A percentile compares a stretch with the other conserved stretches of the same genome.
These are phyloP conservation scores for Andrena hattorfiana DNA, from an alignment of 2,888 invertebrate genomes.

Conservation along the genomic window DNA sequence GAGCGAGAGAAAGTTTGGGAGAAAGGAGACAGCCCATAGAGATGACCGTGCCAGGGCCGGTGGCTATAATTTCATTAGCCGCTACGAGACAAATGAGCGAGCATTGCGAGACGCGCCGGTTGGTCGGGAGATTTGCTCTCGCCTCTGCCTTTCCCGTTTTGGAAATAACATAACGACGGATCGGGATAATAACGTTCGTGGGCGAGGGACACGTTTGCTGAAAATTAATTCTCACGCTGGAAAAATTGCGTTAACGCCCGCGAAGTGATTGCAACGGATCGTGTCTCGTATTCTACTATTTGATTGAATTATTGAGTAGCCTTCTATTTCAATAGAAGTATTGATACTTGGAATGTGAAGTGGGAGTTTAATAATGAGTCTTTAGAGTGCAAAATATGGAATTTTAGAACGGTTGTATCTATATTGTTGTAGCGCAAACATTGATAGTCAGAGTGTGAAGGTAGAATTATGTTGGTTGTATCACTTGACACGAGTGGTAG, in stretches of 20 bases:
- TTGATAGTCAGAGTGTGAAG: too few relatives aligned
- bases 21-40: slow-evolving; percentile 68
- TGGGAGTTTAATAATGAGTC: too few relatives aligned
- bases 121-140: slow-evolving; percentile 80
- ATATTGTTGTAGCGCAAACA: too few relatives aligned
- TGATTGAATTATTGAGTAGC: too few relatives aligned
- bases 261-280: too few relatives aligned
- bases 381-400: too few relatives aligned
- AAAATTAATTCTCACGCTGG: slow-evolving; percentile 56
- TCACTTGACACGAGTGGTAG: background rate
- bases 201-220: slow-evolving; percentile 37
- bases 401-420: too few relatives aligned
- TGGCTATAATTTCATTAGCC: slow-evolving; percentile 87
- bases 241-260: slow-evolving; percentile 42
- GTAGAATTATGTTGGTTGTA: too few relatives aligned
- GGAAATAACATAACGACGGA: slow-evolving; percentile 58
- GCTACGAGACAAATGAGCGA: slow-evolving; percentile 86
- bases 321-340: too few relatives aligned
- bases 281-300: too few relatives aligned
- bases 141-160: slow-evolving; percentile 46
- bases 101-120: slow-evolving; percentile 84
- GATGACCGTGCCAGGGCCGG: slow-evolving; percentile 79
- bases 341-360: too few relatives aligned
- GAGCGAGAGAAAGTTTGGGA: slow-evolving; percentile 44
- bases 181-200: slow-evolving; percentile 50